Percentiles rank a stretch among this genome's conserved stretches.
Evolutionary conservation across 2,113 vertebrate species (phyloP).

Genomic region (Psephotus haematonotus): DNA sequence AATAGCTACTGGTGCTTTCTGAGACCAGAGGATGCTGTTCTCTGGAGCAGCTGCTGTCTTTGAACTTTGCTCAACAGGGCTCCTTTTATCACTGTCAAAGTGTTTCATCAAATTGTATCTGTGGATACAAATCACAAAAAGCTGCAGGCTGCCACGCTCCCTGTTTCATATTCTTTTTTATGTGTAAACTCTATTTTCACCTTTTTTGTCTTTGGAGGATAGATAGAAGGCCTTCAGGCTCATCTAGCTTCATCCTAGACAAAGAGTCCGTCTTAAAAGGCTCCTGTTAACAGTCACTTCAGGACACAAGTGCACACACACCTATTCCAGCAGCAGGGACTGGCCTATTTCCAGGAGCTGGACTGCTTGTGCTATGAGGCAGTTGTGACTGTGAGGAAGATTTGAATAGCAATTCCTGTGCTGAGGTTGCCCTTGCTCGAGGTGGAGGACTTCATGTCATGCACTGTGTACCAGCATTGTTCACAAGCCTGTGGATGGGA

Average conservation of each 20-base stretch:
- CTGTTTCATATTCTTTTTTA: not conserved
- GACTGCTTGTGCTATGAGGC: not conserved
- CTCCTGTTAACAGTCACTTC: not conserved
- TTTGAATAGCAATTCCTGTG: not conserved
- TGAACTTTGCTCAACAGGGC: not conserved
- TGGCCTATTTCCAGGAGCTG: not conserved
- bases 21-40: slow-evolving; percentile 1
- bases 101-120: not conserved
- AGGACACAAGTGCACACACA: fast-evolving
- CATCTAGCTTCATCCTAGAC: not conserved
- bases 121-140: slow-evolving; percentile 1
- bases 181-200: slow-evolving; percentile 1
- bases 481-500: not conserved
- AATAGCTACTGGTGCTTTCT: not conserved
- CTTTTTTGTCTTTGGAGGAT: not conserved
- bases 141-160: not conserved
- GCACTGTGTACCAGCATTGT: not conserved
- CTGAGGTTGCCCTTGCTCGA: not conserved
- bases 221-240: not conserved
- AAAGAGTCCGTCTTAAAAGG: not conserved
- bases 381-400: not conserved
- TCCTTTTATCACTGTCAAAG: slow-evolving; percentile 8
- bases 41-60: slow-evolving; percentile 15
- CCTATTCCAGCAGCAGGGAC: not conserved
- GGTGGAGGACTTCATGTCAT: not conserved